Conservation (phyloP, 2,797 vertebrate species). For the Tenualosa thibaudeaui region DNA sequence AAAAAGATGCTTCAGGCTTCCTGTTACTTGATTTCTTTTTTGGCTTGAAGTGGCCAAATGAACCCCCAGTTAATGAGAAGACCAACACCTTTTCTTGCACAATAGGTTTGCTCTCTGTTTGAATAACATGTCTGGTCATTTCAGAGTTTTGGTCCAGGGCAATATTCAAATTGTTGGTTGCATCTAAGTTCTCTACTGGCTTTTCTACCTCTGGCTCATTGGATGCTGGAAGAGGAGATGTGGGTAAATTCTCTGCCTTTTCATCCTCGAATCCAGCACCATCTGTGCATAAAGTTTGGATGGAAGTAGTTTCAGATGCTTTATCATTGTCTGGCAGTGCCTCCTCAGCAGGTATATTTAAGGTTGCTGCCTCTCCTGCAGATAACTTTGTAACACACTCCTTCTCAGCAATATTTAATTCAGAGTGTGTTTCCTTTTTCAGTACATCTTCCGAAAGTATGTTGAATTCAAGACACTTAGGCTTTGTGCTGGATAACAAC, state of each 20-base stretch:
- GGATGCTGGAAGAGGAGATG: slow-evolving; percentile 25
- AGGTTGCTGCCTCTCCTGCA: slow-evolving; percentile 60
- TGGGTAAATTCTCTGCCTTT: slow-evolving; percentile 23
- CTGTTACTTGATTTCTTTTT: slow-evolving; percentile 63
- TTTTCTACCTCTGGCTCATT: slow-evolving; percentile 40
- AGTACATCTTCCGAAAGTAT: slow-evolving; percentile 73
- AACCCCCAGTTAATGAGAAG: slow-evolving; percentile 71
- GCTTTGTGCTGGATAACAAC: slow-evolving; percentile 56
- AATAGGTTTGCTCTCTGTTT: slow-evolving; percentile 49
- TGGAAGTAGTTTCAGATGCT: background rate
- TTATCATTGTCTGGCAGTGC: slow-evolving; percentile 4
- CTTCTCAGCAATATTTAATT: slow-evolving; percentile 60
- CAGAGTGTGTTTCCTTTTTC: slow-evolving; percentile 47
- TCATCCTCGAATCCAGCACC: background rate
- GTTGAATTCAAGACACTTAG: slow-evolving; percentile 70
- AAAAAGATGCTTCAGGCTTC: slow-evolving; percentile 34
- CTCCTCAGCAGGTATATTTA: slow-evolving; percentile 31
- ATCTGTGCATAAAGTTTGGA: background rate
- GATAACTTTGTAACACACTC: slow-evolving; percentile 69
- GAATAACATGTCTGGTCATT: slow-evolving; percentile 46
- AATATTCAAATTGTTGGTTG: slow-evolving; percentile 32
- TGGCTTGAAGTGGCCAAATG: slow-evolving; percentile 75
- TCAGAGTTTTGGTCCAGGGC: slow-evolving; percentile 42
- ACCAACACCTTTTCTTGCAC: slow-evolving; percentile 48
- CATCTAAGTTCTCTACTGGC: slow-evolving; percentile 32